Conservation (phyloP, 2,888 invertebrate genomes). For the Pyrocoelia pectoralis region DNA sequence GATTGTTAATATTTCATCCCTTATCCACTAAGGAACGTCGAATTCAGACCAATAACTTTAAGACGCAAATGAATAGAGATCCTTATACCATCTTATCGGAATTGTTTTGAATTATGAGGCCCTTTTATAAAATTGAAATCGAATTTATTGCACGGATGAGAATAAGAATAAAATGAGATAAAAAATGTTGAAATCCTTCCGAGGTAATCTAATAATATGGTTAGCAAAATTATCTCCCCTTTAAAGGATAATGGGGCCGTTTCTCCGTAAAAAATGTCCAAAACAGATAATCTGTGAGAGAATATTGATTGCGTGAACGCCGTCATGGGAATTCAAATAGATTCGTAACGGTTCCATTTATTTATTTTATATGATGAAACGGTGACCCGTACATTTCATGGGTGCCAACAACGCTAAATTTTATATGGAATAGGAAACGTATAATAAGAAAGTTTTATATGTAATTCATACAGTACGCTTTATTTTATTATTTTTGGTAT, state of each 20-base stretch:
- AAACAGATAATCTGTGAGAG: no score
- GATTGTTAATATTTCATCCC: background rate
- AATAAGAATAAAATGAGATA: background rate
- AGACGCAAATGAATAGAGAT: background rate
- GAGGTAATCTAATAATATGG: background rate
- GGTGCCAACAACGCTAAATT: no score
- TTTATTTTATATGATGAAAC: no score
- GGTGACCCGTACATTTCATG: no score
- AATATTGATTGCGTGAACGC: no score
- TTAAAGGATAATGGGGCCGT: background rate
- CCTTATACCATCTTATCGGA: background rate
- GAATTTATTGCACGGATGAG: background rate
- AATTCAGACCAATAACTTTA: background rate
- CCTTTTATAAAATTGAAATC: conserved; percentile 1
- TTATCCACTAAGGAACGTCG: background rate
- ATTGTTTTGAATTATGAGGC: background rate
- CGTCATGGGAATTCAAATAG: no score
- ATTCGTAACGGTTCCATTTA: no score
- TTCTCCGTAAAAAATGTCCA: background rate
- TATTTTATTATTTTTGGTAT: no score
- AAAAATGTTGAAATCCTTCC: background rate
- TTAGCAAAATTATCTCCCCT: background rate
- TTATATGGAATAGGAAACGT: no score
- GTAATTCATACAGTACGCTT: no score
- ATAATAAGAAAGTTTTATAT: no score